Conservation (phyloP, 2,113 vertebrate genomes). For the Onychostoma macrolepis region DNA sequence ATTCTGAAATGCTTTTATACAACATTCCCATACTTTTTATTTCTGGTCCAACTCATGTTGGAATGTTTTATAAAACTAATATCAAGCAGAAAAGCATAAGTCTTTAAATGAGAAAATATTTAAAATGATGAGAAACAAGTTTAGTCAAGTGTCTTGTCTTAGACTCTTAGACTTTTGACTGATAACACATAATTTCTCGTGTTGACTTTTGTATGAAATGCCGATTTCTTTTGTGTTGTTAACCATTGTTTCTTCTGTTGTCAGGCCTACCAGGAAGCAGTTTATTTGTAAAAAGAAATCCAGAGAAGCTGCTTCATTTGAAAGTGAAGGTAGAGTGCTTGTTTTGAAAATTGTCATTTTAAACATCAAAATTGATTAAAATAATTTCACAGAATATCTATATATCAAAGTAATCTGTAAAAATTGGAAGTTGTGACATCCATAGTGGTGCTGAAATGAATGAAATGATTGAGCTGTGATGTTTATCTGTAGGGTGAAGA, state of each 20-base stretch:
- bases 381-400: background rate
- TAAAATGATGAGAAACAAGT: background rate
- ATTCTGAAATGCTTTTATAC: background rate
- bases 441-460: background rate
- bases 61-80: background rate
- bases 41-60: background rate
- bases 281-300: conserved; percentile 81
- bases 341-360: background rate
- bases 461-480: background rate
- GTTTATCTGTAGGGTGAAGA: conserved; percentile 81
- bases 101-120: background rate
- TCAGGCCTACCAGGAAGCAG: conserved; percentile 84
- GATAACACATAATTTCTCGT: background rate
- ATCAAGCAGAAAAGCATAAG: background rate
- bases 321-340: conserved; percentile 86
- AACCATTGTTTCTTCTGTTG: background rate
- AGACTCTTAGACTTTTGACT: background rate
- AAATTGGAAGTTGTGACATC: background rate
- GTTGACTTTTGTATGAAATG: background rate
- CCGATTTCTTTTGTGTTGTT: background rate
- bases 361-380: background rate
- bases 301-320: conserved; percentile 89
- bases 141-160: background rate
- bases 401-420: background rate
- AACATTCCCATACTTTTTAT: background rate